These are phyloP conservation scores for Gadus chalcogrammus DNA, from an alignment of 2,113 vertebrate genomes.

Conservation along the genomic window DNA sequence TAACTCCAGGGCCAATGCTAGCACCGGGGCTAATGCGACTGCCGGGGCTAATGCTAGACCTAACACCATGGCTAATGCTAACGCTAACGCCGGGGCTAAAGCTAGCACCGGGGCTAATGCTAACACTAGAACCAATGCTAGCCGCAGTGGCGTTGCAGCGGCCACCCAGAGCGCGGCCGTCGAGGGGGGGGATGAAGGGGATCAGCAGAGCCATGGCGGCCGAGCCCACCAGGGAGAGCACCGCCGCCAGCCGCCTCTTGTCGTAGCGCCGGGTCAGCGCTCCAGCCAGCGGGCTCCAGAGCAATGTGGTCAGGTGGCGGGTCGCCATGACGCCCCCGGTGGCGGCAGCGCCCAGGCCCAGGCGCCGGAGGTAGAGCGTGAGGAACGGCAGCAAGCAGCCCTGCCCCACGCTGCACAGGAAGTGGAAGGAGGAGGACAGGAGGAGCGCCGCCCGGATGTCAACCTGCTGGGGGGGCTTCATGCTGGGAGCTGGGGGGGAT, in stretches of 20 bases:
- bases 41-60: neutral
- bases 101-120: no score
- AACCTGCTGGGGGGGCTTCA: constrained; percentile 80
- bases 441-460: constrained; percentile 75
- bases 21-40: no score
- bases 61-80: no score
- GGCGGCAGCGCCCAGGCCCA: constrained; percentile 77
- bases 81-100: no score
- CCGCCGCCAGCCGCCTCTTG: constrained; percentile 72
- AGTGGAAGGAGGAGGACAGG: constrained; percentile 74
- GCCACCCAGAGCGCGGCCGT: neutral
- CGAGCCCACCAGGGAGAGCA: constrained; percentile 69
- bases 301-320: constrained; percentile 67
- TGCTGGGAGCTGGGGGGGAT: constrained; percentile 42
- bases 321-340: constrained; percentile 78
- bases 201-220: constrained; percentile 66
- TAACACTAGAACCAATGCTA: neutral
- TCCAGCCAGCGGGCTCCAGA: constrained; percentile 73
- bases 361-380: constrained; percentile 81
- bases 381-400: constrained; percentile 83
- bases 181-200: constrained; percentile 66
- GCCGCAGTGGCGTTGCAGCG: constrained; percentile 52
- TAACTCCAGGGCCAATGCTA: no score
- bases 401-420: constrained; percentile 71
- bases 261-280: constrained; percentile 69